phyloP scores from a whole-genome alignment of 1,140 invertebrate species.

The Saccostrea cuccullata region DNA sequence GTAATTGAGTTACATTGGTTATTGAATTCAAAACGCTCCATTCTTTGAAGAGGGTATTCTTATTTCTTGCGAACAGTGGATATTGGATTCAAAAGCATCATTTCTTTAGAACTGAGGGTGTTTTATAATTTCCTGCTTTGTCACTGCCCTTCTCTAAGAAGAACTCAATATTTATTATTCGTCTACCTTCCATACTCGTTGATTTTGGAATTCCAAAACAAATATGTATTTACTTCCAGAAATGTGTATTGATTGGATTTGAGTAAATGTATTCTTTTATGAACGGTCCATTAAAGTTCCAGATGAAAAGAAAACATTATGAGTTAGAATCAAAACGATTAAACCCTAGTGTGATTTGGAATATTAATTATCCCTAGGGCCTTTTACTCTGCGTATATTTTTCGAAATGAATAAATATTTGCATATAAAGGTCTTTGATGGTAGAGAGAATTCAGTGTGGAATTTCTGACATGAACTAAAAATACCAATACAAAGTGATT shows the following conservation, averaged over 20 bases:
- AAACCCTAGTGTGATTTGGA: background rate
- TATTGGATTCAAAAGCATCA: background rate
- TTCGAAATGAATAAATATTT: background rate
- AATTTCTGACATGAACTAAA: background rate
- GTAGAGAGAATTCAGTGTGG: background rate
- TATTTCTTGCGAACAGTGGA: background rate
- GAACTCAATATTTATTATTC: background rate
- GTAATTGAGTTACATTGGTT: background rate
- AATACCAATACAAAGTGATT: no score
- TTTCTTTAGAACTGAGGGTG: background rate
- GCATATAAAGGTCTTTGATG: background rate
- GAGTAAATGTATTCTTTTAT: background rate
- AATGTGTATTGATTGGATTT: background rate
- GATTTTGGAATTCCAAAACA: background rate
- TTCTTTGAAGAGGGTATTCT: background rate
- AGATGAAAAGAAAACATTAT: conserved; percentile 9
- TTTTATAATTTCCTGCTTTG: background rate
- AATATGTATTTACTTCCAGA: conserved; percentile 13
- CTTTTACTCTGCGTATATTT: conserved; percentile 17
- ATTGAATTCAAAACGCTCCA: background rate
- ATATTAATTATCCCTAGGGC: background rate
- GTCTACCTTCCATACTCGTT: background rate
- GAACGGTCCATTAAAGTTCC: conserved; percentile 7
- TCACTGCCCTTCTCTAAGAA: background rate
- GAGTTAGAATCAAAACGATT: background rate